Percentiles rank a stretch among this genome's conserved stretches.
These are phyloP conservation scores for Drosophila pruinosa DNA, from an alignment of 1,140 invertebrate species.

Conservation along the genomic window DNA sequence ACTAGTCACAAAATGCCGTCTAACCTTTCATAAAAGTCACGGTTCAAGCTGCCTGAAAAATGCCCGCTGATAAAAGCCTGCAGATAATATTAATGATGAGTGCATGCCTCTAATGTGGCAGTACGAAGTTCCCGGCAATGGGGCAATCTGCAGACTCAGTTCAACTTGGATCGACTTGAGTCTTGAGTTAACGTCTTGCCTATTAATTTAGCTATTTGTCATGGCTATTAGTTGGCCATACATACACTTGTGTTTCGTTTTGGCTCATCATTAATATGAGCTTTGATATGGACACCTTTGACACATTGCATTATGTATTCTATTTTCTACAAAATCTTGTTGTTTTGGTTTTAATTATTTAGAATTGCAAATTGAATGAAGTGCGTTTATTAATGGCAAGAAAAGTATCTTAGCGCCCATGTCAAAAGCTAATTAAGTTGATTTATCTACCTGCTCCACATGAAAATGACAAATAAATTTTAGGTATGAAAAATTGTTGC, in stretches of 20 bases:
- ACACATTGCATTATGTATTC: background rate
- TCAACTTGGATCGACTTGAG: background rate
- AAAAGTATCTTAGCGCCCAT: slow-evolving; percentile 66
- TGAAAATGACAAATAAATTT: slow-evolving; percentile 77
- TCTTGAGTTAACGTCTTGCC: slow-evolving; percentile 9
- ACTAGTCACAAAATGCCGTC: slow-evolving; percentile 4
- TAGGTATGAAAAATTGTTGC: slow-evolving; percentile 48
- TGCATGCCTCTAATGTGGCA: slow-evolving; percentile 54
- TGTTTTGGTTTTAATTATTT: background rate
- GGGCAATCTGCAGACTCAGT: background rate
- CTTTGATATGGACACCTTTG: background rate
- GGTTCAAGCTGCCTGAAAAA: slow-evolving; percentile 52
- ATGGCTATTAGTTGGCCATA: slow-evolving; percentile 61
- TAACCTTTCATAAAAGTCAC: slow-evolving; percentile 68
- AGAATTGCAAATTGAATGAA: slow-evolving; percentile 58
- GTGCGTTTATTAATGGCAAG: slow-evolving; percentile 35
- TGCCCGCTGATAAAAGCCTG: slow-evolving; percentile 62
- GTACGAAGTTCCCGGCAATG: background rate
- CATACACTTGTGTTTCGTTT: background rate
- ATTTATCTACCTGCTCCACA: slow-evolving; percentile 60
- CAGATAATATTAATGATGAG: slow-evolving; percentile 75
- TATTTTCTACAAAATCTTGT: background rate
- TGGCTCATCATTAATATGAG: slow-evolving; percentile 25
- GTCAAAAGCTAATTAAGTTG: slow-evolving; percentile 66
- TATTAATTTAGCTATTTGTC: slow-evolving; percentile 75